Evolutionary conservation across 2,797 vertebrate species (phyloP).

Genomic region (Falco cherrug): DNA sequence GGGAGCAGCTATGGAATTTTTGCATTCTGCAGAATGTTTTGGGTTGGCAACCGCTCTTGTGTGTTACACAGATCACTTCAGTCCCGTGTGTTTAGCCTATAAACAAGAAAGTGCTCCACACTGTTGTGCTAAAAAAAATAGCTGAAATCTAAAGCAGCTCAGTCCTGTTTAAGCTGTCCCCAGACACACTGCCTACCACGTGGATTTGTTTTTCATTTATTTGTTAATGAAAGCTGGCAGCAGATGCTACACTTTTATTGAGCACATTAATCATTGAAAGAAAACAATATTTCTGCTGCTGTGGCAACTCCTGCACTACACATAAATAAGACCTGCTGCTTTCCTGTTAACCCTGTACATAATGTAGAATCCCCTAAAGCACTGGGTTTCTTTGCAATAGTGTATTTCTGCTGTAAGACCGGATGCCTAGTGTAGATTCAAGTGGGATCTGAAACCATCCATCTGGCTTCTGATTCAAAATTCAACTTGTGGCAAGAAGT

Average conservation of each 20-base stretch:
- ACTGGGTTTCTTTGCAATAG: background rate
- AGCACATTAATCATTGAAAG: conserved; percentile 65
- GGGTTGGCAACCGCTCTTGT: conserved; percentile 71
- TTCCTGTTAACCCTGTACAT: conserved; percentile 25
- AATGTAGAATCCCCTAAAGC: background rate
- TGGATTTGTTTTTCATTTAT: conserved; percentile 74
- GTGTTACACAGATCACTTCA: conserved; percentile 65
- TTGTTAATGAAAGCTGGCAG: conserved; percentile 77
- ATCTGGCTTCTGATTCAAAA: background rate
- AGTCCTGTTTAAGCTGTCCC: conserved; percentile 80
- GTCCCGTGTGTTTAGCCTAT: conserved; percentile 78
- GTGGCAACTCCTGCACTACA: conserved; percentile 33
- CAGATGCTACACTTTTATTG: conserved; percentile 50
- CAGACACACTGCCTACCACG: conserved; percentile 71
- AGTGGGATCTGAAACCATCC: background rate
- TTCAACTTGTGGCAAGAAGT: background rate
- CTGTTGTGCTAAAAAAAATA: conserved; percentile 75
- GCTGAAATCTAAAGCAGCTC: conserved; percentile 73
- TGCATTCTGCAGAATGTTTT: conserved; percentile 70
- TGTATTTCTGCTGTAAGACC: background rate
- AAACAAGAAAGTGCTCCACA: conserved; percentile 79
- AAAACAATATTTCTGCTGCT: conserved; percentile 59
- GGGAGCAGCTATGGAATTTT: conserved; percentile 52
- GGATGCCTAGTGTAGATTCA: background rate
- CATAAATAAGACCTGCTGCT: conserved; percentile 21